Evolutionary conservation across 2,797 vertebrate species (phyloP).

Genomic region (Picus viridis): DNA sequence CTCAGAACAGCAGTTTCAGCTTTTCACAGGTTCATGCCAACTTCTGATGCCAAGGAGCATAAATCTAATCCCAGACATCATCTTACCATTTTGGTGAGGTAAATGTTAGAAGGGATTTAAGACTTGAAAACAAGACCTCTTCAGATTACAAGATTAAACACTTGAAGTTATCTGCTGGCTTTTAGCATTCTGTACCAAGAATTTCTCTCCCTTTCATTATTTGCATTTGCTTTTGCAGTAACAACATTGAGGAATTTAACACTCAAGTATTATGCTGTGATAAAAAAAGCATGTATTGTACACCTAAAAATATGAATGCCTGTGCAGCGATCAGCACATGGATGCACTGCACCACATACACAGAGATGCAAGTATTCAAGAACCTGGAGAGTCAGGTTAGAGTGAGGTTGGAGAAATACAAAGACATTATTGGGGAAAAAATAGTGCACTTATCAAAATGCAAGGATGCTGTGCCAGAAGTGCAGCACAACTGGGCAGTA

Average conservation of each 20-base stretch:
- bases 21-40: constrained; percentile 1
- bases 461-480: not conserved
- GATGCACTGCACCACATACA: not conserved
- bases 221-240: not conserved
- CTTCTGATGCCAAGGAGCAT: not conserved
- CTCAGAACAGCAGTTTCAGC: not conserved
- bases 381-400: not conserved
- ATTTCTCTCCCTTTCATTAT: not conserved
- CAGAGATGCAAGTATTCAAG: not conserved
- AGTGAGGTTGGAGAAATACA: not conserved
- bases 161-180: not conserved
- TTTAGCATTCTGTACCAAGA: not conserved
- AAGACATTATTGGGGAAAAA: not conserved
- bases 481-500: not conserved
- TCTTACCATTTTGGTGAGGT: not conserved
- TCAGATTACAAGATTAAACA: not conserved
- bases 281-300: not conserved
- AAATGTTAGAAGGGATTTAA: not conserved
- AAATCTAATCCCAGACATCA: constrained; percentile 1
- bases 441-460: not conserved
- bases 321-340: not conserved
- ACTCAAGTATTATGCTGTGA: not conserved
- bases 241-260: not conserved
- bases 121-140: not conserved
- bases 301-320: not conserved